Conservation (phyloP, 1,140 invertebrate species). For the Andrena cerasifolii region DNA sequence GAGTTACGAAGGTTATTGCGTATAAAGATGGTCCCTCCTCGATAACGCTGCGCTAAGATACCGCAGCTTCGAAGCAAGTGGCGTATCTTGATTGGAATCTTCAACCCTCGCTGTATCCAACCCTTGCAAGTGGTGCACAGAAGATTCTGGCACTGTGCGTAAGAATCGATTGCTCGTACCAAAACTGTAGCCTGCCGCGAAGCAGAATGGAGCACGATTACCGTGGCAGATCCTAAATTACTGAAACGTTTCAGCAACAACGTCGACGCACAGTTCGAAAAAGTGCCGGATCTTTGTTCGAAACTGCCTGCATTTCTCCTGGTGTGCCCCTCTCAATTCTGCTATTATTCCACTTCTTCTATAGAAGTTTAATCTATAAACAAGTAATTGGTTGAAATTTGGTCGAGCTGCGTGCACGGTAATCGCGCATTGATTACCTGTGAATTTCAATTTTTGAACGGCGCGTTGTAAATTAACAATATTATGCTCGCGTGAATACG, state of each 20-base stretch:
- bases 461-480: conserved; percentile 17
- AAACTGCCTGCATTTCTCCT: too few relatives aligned
- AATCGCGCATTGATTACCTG: neutral
- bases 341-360: neutral
- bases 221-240: neutral
- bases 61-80: conserved; percentile 61
- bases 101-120: conserved; percentile 43
- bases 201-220: neutral
- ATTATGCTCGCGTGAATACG: conserved; percentile 24
- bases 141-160: conserved; percentile 44
- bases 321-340: neutral
- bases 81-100: conserved; percentile 73
- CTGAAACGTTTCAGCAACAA: neutral
- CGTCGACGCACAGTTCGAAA: too few relatives aligned
- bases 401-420: neutral
- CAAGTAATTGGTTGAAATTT: neutral
- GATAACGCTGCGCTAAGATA: conserved; percentile 70
- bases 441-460: conserved; percentile 26
- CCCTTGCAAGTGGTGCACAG: conserved; percentile 34
- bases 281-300: too few relatives aligned
- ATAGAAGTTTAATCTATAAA: neutral
- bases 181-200: neutral
- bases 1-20: conserved; percentile 66
- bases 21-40: conserved; percentile 69
- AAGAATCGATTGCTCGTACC: conserved; percentile 60